Base-by-base conservation (phyloP, 2,797 vertebrate genomes). In the Scolopax bukidnonensis region DNA sequence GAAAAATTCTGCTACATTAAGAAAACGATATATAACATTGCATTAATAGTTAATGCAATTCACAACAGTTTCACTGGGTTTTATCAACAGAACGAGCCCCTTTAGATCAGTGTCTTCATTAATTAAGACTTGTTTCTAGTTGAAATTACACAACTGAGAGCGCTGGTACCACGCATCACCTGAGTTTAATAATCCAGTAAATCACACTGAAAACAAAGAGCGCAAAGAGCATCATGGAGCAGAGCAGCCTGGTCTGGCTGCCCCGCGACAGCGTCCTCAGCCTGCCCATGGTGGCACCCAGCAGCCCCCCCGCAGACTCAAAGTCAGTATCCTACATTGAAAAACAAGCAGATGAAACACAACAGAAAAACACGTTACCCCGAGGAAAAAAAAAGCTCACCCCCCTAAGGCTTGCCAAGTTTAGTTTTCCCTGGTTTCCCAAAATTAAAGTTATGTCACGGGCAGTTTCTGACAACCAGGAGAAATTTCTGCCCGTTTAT, bases 221-320 rank as follows among this genome's bases (percentile, higher is more conserved):
- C 41, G 99, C 98, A 94, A 99, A 99, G 33, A 99, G 98, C 97
- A 99, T 98, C 99, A 99, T 98, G 96, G 99, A 99, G 98, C 98
- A 99, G 79, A 99, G 93, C 21, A 99, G 96, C 93, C 99, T 99
- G 77, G 99, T 98, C 96, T 99, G 99, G 96, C 99, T 99, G 95
- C 99, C 99, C 97, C 98, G 98, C 94, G 99, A 99, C 59, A 99
- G 98, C 40, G 97, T 97, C 97, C 99, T 99, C 80, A 99, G 98
- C 97, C 98, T 98, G 96, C 99, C 98, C 80, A 99, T 99, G 36
- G 99, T 99, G 81, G 99, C 98, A 50, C 99, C 99, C 6, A 99
- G 98, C 94, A 99, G 97, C 87, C 99, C 99, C 40, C 99, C 98
- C 1, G 99, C 98, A 13, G 99, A 99, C 95, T 99, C 99, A 96